phyloP scores from a whole-genome alignment of 2,797 vertebrate genomes.

The Delichon dasypus region DNA sequence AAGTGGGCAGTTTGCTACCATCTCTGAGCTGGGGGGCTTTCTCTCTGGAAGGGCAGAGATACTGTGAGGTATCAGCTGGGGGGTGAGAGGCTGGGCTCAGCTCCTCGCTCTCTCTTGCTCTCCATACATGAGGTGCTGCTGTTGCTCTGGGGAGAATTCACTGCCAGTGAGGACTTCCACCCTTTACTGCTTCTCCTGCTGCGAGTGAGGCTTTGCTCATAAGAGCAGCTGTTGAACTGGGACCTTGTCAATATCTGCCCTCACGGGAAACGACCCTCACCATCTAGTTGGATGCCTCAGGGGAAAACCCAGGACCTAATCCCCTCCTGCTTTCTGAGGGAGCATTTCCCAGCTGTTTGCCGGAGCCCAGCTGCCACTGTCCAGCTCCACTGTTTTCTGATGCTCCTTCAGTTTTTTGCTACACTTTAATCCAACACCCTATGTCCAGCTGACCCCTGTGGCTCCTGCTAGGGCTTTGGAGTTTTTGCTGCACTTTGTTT shows the following conservation, averaged over 20 bases:
- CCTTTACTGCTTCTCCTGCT: neutral
- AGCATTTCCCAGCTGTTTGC: neutral
- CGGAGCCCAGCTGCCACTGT: rapidly evolving
- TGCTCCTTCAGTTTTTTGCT: rapidly evolving
- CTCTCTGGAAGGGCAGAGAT: neutral
- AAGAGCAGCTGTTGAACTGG: neutral
- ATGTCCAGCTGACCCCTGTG: rapidly evolving
- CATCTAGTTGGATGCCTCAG: rapidly evolving
- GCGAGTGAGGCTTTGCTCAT: rapidly evolving
- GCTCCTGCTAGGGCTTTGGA: rapidly evolving
- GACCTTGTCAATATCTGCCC: rapidly evolving
- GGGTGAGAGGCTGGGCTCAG: neutral
- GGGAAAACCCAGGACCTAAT: rapidly evolving
- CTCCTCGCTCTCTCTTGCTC: neutral
- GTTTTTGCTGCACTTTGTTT: neutral
- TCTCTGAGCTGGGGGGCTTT: neutral
- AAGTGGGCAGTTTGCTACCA: neutral
- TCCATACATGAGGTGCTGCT: rapidly evolving
- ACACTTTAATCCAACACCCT: rapidly evolving
- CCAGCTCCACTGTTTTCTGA: rapidly evolving
- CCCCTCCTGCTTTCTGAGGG: rapidly evolving
- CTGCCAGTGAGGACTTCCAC: too few species aligned
- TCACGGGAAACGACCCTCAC: neutral
- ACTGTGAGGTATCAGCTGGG: rapidly evolving
- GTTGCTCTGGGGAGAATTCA: neutral